Percentiles rank a stretch among this genome's conserved stretches.
Conservation (phyloP, 2,888 invertebrate genomes). For the Fissipunctia ypsillon region DNA sequence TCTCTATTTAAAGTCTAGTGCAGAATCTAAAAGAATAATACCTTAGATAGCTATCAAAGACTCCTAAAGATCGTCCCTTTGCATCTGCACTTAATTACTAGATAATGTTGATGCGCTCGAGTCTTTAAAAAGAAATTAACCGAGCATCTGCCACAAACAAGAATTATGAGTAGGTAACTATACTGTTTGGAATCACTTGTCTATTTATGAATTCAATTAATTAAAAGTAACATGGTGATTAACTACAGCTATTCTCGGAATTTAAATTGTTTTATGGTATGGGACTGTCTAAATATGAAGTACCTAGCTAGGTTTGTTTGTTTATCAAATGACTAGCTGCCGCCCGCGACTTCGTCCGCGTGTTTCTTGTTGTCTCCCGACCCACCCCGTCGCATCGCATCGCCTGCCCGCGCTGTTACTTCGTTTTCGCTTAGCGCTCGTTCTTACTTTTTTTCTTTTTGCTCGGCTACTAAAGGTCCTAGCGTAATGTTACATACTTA, state of each 20-base stretch:
- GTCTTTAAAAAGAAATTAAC: conserved; percentile 54
- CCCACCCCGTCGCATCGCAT: no score
- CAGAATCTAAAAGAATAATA: conserved; percentile 1
- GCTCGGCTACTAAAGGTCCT: no score
- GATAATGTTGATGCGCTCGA: conserved; percentile 32
- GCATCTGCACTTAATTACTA: conserved; percentile 64
- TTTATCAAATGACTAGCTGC: no score
- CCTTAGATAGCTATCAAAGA: conserved; percentile 14
- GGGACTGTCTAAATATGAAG: not conserved
- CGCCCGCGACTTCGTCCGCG: no score
- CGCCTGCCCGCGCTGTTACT: no score
- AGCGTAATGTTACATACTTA: no score
- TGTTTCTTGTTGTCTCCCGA: no score
- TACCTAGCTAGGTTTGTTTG: no score
- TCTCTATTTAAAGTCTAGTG: not conserved
- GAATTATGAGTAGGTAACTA: conserved; percentile 57
- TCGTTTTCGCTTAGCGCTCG: no score
- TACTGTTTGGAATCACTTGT: conserved; percentile 64
- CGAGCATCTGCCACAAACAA: conserved; percentile 56
- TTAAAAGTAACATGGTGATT: conserved; percentile 58
- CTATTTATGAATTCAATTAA: conserved; percentile 74
- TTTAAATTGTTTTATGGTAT: not conserved
- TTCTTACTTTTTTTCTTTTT: no score
- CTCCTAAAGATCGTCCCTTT: conserved; percentile 4
- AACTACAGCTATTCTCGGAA: conserved; percentile 29